These are phyloP conservation scores for Cyclophora punctaria DNA, from an alignment of 2,888 invertebrate genomes.

Conservation along the genomic window DNA sequence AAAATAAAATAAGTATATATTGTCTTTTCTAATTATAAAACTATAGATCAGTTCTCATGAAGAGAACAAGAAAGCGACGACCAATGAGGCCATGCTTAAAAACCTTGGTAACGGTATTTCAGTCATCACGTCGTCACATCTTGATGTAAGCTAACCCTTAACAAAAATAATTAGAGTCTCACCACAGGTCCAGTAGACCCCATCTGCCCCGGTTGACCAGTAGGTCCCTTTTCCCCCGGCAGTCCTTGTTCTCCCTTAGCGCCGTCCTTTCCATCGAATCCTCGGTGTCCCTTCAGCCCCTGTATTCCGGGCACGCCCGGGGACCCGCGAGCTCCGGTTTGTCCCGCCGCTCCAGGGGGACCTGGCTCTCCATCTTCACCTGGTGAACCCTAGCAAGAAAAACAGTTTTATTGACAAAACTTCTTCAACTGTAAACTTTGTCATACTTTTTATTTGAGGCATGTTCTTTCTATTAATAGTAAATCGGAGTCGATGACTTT, in stretches of 20 bases:
- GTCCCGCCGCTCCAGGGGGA: conserved; percentile 80
- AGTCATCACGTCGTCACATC: too few relatives aligned
- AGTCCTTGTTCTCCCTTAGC: conserved; percentile 86
- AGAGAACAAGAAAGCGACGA: too few relatives aligned
- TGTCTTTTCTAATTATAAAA: neutral
- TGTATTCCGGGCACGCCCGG: conserved; percentile 85
- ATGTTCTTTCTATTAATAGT: too few relatives aligned
- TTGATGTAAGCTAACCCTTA: neutral
- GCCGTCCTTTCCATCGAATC: conserved; percentile 86
- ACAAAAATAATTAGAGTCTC: conserved; percentile 23
- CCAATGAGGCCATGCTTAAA: too few relatives aligned
- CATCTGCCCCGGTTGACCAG: conserved; percentile 79
- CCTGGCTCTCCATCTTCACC: conserved; percentile 90
- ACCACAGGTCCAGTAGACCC: conserved; percentile 83
- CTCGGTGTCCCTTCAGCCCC: conserved; percentile 88
- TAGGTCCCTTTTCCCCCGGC: conserved; percentile 83
- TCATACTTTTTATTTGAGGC: too few relatives aligned
- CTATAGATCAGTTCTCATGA: neutral
- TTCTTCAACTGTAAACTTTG: too few relatives aligned
- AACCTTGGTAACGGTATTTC: too few relatives aligned
- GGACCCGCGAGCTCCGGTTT: conserved; percentile 82
- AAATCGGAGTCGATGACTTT: neutral
- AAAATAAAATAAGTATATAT: neutral
- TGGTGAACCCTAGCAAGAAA: conserved; percentile 74
- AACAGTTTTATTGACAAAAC: too few relatives aligned